Evolutionary conservation across 2,113 vertebrate genomes (phyloP), one percentile per base, ranked within the genome.

Genomic region (Castor canadensis): DNA sequence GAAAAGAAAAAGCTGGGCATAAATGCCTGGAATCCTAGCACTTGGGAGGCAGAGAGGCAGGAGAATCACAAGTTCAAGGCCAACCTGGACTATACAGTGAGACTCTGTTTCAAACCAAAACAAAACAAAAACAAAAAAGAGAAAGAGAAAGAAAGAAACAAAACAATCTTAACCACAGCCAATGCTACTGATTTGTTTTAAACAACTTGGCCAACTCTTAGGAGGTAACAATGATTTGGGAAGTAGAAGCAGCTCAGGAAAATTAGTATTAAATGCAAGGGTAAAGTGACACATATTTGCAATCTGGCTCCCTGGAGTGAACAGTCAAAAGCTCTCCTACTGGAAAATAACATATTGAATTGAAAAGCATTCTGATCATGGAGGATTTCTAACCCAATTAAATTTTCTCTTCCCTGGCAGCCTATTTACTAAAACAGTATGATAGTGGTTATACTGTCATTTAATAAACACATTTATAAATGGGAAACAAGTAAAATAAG

Each of bases 311-410:
- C 56, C 73, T 79, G 19, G 45, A 47, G 69, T 40, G 40, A 58
- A 66, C 15, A 81, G 72, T 79, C 72, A 94, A 95, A 92, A 88
- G 15, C 86, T 95, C 49, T 91, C 91, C 94, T 76, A 22, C 13
- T 83, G 35, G 47, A 94, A 97, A 96, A 91, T 73, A 94, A 38
- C 83, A 62, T 73, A 67, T 69, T 80, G 83, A 87, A 81, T 67
- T 60, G 67, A 91, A 96, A 93, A 94, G 43, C 67, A 93, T 87
- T 92, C 54, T 40, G 43, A 60, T 62, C 5, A 43, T 43, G 9
- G 67, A 45, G 38, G 54, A 86, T 94, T 89, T 91, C 76, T 93
- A 87, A 67, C 38, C 52, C 60, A 82, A 84, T 83, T 91, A 94
- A 40, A 89, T 91, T 13, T 84, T 54, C 15, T 93, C 30, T 47